phyloP scores from a whole-genome alignment of 2,888 invertebrate species.

The Trichacis sp. region DNA sequence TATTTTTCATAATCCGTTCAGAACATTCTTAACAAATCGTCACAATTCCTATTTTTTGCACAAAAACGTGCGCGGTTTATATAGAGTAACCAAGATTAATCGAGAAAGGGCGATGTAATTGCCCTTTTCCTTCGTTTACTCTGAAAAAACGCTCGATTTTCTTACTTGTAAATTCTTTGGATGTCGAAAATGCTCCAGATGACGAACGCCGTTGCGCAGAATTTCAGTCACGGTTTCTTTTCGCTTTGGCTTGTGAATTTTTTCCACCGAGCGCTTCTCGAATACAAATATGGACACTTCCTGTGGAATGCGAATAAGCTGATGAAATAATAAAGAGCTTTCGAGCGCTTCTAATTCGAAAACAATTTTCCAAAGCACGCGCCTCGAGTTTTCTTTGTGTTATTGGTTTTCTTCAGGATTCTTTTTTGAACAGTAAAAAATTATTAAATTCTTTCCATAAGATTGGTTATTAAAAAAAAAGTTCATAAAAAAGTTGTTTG shows the following conservation, averaged over 20 bases:
- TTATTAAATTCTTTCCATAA: too few species aligned
- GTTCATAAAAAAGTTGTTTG: too few species aligned
- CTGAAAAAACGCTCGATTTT: not conserved
- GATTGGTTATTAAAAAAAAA: too few species aligned
- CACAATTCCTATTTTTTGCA: too few species aligned
- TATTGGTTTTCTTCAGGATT: too few species aligned
- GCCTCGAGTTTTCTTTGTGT: not conserved
- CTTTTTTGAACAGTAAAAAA: too few species aligned
- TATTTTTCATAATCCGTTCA: too few species aligned
- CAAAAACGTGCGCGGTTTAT: too few species aligned
- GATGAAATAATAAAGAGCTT: not conserved
- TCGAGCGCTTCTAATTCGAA: not conserved
- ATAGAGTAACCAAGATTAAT: too few species aligned
- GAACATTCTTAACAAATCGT: too few species aligned
- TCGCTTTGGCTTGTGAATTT: slow-evolving; percentile 90
- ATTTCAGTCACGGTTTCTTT: slow-evolving; percentile 94
- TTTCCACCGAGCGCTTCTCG: slow-evolving; percentile 92
- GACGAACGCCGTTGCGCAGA: slow-evolving; percentile 81
- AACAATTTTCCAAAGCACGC: not conserved
- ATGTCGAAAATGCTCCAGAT: slow-evolving; percentile 86
- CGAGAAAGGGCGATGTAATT: too few species aligned
- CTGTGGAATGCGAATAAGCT: slow-evolving; percentile 70
- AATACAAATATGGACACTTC: slow-evolving; percentile 94
- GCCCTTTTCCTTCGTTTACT: not conserved
- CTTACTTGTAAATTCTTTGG: slow-evolving; percentile 79